Conservation (phyloP, 1,140 invertebrate species). For the Idris sp. region DNA sequence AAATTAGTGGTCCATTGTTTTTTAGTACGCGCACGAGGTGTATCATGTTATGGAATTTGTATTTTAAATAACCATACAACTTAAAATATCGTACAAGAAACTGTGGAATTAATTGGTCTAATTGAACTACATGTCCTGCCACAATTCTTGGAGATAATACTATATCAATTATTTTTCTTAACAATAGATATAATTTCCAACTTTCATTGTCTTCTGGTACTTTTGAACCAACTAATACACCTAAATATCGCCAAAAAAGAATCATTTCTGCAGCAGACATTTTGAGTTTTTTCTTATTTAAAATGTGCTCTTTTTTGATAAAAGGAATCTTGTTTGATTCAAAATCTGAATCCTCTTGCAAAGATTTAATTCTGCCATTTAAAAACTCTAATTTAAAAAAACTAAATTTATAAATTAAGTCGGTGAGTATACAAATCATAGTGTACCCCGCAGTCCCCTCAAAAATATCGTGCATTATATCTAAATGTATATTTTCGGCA, state of each 20-base stretch:
- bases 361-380: constrained; percentile 35
- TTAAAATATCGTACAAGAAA: constrained; percentile 36
- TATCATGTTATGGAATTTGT: constrained; percentile 47
- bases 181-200: constrained; percentile 22
- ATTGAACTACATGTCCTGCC: constrained; percentile 3
- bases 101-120: constrained; percentile 23
- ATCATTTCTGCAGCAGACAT: constrained; percentile 41
- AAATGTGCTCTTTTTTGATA: constrained; percentile 33
- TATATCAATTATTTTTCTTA: constrained; percentile 19
- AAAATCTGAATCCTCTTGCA: not conserved
- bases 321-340: constrained; percentile 17
- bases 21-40: constrained; percentile 22
- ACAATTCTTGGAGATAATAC: constrained; percentile 20
- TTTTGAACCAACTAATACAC: constrained; percentile 15
- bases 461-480: constrained; percentile 27
- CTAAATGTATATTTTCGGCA: constrained; percentile 21
- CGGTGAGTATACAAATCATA: constrained; percentile 12
- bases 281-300: constrained; percentile 15
- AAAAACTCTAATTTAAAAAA: constrained; percentile 44
- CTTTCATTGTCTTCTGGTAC: constrained; percentile 10
- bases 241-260: constrained; percentile 29
- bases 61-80: constrained; percentile 37
- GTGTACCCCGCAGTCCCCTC: constrained; percentile 11
- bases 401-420: constrained; percentile 23
- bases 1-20: constrained; percentile 41